These are phyloP conservation scores for Phenganax subtilis DNA, from an alignment of 92 coral and sea anemone species.

Conservation along the genomic window DNA sequence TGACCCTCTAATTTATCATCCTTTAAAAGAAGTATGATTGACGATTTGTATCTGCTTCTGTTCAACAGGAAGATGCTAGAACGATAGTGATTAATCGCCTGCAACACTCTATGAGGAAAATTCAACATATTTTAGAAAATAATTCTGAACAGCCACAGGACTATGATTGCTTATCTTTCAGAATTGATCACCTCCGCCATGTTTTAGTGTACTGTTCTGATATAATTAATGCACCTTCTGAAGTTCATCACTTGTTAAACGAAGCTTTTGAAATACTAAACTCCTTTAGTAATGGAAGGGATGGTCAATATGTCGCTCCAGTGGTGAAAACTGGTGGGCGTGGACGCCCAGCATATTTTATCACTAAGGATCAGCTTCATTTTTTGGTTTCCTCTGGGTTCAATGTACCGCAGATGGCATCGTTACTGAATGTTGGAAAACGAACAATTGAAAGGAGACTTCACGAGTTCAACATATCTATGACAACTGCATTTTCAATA, in stretches of 20 bases:
- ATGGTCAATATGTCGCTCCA: neutral
- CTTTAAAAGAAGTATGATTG: no score
- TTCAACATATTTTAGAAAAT: neutral
- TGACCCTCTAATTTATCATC: no score
- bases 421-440: slow-evolving; percentile 7
- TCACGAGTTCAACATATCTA: neutral
- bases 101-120: neutral
- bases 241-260: neutral
- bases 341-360: slow-evolving; percentile 14
- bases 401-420: slow-evolving; percentile 6
- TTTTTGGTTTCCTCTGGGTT: slow-evolving; percentile 24
- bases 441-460: slow-evolving; percentile 5
- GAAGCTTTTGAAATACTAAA: neutral
- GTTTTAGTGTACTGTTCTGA: slow-evolving; percentile 6
- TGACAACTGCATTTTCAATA: neutral
- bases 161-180: slow-evolving; percentile 7
- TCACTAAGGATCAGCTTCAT: slow-evolving; percentile 11
- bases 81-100: neutral
- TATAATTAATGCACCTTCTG: neutral
- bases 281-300: neutral
- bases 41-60: no score
- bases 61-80: neutral
- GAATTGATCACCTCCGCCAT: neutral
- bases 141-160: neutral
- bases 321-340: slow-evolving; percentile 1